A percentile compares a stretch with the other conserved stretches of the same genome.
Conservation (phyloP, 2,113 vertebrate species). For the Motacilla alba region DNA sequence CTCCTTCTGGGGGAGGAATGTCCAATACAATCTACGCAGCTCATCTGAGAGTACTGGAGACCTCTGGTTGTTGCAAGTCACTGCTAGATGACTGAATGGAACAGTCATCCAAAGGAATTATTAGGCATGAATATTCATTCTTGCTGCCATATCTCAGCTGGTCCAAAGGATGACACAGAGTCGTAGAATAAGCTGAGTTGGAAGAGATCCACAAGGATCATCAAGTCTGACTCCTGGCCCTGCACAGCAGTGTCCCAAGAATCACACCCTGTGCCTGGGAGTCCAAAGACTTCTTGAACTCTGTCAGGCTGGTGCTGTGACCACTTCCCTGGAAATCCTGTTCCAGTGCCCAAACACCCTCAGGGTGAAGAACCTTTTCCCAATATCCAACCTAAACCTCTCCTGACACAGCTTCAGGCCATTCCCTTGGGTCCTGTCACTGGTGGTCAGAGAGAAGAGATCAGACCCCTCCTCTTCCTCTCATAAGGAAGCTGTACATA, state of each 20-base stretch:
- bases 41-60: background rate
- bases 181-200: background rate
- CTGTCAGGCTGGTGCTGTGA: background rate
- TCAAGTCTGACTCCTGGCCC: background rate
- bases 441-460: too few species aligned
- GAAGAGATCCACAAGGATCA: background rate
- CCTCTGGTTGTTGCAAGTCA: background rate
- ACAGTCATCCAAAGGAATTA: background rate
- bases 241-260: background rate
- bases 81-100: background rate
- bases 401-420: background rate
- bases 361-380: background rate
- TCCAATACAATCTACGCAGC: background rate
- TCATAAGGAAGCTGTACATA: fast-evolving
- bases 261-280: background rate
- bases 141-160: background rate
- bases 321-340: background rate
- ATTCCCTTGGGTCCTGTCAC: background rate
- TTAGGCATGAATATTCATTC: background rate
- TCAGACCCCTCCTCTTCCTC: background rate
- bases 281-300: background rate
- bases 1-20: background rate
- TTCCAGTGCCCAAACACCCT: background rate
- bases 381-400: background rate
- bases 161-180: too few species aligned